Conservation (phyloP, 64 coral and sea anemone species). For the Actinia tenebrosa region DNA sequence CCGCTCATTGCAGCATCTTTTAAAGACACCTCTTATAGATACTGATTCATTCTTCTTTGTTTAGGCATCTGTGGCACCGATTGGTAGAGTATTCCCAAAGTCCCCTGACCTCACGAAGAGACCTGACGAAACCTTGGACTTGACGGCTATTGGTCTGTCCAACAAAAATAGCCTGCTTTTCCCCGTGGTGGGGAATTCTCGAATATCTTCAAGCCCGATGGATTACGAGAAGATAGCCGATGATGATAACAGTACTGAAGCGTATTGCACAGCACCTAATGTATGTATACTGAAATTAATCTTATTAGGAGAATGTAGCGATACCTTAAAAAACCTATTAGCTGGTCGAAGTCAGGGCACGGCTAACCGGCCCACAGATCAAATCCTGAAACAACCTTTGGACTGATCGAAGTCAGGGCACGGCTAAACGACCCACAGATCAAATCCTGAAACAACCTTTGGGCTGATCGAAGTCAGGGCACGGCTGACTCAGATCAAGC, state of each 20-base stretch:
- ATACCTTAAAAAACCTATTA: too few relatives aligned
- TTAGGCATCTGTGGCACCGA: conserved; percentile 8
- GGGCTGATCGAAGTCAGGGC: too few relatives aligned
- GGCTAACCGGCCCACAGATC: too few relatives aligned
- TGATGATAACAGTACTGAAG: not conserved
- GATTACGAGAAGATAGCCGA: not conserved
- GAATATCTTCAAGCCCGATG: not conserved
- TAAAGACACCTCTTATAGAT: not conserved
- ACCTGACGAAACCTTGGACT: conserved; percentile 9
- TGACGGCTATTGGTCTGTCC: not conserved
- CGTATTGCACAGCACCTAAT: not conserved
- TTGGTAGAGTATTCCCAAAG: conserved; percentile 58
- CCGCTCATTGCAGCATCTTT: not conserved
- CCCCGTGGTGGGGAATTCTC: not conserved
- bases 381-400: too few relatives aligned
- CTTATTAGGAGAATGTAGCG: too few relatives aligned
- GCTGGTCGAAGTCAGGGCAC: too few relatives aligned
- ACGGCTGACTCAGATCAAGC: too few relatives aligned
- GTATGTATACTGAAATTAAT: not conserved
- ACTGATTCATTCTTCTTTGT: not conserved
- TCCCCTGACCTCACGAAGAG: not conserved
- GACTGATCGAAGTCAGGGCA: too few relatives aligned
- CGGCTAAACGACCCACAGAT: too few relatives aligned
- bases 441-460: too few relatives aligned
- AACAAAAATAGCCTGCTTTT: not conserved